Evolutionary conservation across 2,797 vertebrate genomes (phyloP).

Genomic region (Cyprinella venusta): DNA sequence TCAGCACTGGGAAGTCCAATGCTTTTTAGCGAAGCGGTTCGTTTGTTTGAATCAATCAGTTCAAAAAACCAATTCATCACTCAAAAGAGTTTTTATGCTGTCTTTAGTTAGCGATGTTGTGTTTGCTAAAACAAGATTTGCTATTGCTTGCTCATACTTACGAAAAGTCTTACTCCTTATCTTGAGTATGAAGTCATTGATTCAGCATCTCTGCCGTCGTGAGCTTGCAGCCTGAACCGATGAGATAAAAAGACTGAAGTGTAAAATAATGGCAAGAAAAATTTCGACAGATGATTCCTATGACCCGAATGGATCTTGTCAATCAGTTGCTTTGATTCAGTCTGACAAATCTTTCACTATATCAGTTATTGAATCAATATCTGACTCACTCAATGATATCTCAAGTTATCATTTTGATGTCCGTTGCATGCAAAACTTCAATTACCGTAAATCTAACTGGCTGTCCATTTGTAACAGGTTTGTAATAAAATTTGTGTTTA

Average conservation of each 20-base stretch:
- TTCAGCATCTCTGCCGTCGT: background rate
- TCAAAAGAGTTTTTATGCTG: background rate
- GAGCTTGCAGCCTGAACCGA: background rate
- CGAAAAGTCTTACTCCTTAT: background rate
- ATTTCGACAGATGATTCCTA: background rate
- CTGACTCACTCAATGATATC: background rate
- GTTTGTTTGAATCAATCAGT: slow-evolving; percentile 10
- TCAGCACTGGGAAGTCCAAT: slow-evolving; percentile 4
- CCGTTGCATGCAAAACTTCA: background rate
- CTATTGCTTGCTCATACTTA: background rate
- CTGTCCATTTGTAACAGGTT: background rate
- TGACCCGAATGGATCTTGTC: background rate
- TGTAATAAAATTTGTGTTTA: background rate
- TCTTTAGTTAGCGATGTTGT: background rate
- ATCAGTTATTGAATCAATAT: background rate
- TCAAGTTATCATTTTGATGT: too few relatives aligned
- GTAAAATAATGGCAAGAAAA: background rate
- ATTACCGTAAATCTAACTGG: background rate
- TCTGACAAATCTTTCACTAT: background rate
- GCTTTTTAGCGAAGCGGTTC: background rate
- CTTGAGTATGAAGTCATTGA: background rate
- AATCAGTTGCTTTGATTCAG: background rate
- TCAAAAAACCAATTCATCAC: slow-evolving; percentile 2
- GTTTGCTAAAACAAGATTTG: background rate
- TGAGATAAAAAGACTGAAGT: background rate